These are phyloP conservation scores for Ivindomyrus marchei DNA, from an alignment of 2,113 vertebrate species.

Conservation along the genomic window DNA sequence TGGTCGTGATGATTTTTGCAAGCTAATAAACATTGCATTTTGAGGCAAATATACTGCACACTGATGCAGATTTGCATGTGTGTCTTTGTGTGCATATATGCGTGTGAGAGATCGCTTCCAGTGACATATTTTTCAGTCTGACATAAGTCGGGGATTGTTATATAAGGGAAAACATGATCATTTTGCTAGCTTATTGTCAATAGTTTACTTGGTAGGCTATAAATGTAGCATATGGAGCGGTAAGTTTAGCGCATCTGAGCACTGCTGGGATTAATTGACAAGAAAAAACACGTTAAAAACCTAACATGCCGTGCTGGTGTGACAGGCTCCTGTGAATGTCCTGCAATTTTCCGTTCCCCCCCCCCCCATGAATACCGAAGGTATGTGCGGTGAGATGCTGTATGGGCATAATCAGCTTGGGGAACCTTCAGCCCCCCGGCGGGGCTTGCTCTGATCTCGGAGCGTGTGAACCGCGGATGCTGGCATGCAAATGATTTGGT, in stretches of 20 bases:
- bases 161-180: background rate
- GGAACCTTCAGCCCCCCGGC: background rate
- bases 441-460: background rate
- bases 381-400: background rate
- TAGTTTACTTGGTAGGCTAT: background rate
- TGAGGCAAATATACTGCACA: background rate
- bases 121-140: background rate
- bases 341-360: background rate
- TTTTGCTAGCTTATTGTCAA: background rate
- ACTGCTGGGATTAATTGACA: background rate
- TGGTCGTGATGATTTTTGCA: background rate
- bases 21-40: background rate
- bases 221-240: background rate
- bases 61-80: background rate
- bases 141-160: background rate
- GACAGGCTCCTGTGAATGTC: background rate
- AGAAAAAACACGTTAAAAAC: background rate
- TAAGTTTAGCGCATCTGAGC: background rate
- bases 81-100: background rate
- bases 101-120: background rate
- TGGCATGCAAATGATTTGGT: conserved; percentile 1
- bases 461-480: background rate
- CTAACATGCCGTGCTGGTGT: background rate
- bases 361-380: background rate
- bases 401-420: background rate